Evolutionary conservation across 2,113 vertebrate genomes (phyloP).

Genomic region (Equus przewalskii): DNA sequence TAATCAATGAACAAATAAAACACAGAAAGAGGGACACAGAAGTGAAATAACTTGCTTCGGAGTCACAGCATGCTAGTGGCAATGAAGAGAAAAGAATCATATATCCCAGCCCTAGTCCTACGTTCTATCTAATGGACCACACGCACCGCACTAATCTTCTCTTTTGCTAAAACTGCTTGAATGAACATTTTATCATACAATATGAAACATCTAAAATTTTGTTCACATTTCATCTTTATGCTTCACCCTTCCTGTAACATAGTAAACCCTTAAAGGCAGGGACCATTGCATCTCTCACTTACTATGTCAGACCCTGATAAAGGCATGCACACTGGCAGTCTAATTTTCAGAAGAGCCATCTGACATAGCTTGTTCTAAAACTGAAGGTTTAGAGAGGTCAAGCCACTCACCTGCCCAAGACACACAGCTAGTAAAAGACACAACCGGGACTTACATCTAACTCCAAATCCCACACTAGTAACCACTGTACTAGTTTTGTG

Average conservation of each 20-base stretch:
- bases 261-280: not conserved
- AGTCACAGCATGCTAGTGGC: not conserved
- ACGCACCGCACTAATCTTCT: not conserved
- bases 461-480: not conserved
- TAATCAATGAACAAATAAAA: not conserved
- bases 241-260: not conserved
- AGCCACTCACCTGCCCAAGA: not conserved
- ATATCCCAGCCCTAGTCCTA: not conserved
- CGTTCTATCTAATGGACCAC: not conserved
- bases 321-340: not conserved
- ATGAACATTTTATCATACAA: not conserved
- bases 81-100: not conserved
- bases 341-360: not conserved
- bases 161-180: not conserved
- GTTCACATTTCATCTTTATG: not conserved
- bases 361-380: not conserved
- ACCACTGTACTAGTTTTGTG: not conserved
- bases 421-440: not conserved
- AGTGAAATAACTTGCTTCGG: not conserved
- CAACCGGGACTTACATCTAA: not conserved
- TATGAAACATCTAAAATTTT: not conserved
- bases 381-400: not conserved
- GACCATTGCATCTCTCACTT: not conserved
- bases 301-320: not conserved
- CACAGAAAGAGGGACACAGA: not conserved